Conservation (phyloP, 2,797 vertebrate genomes). For the Vipera latastei region DNA sequence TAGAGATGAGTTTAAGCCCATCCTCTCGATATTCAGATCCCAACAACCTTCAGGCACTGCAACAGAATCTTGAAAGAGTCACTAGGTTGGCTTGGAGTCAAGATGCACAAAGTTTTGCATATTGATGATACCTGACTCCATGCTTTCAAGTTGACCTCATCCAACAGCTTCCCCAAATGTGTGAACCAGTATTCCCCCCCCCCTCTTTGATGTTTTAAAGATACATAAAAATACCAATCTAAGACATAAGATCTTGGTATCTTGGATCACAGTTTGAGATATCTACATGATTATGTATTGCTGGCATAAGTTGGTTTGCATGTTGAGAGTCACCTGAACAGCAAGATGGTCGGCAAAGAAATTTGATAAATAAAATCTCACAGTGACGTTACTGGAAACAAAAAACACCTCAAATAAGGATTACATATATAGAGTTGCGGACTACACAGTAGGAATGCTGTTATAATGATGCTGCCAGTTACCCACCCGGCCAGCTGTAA, state of each 20-base stretch:
- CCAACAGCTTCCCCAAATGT: not conserved
- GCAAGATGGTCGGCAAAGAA: not conserved
- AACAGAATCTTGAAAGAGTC: not conserved
- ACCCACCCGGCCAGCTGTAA: not conserved
- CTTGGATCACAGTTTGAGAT: not conserved
- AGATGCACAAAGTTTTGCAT: not conserved
- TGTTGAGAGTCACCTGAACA: not conserved
- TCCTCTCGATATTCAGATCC: not conserved
- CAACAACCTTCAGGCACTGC: not conserved
- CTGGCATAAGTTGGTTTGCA: not conserved
- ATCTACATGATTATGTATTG: not conserved
- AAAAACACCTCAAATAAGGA: not conserved
- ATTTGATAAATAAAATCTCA: not conserved
- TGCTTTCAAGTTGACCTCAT: not conserved
- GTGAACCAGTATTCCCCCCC: rapidly evolving
- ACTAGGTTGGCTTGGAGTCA: not conserved
- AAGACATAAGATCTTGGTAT: not conserved
- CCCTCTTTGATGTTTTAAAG: not conserved
- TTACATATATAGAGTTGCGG: not conserved
- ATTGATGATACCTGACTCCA: not conserved
- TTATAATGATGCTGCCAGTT: not conserved
- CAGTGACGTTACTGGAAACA: not conserved
- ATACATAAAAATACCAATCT: not conserved
- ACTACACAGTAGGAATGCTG: not conserved
- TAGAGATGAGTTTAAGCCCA: not conserved